These are phyloP conservation scores for Lineus longissimus DNA, from an alignment of 1,140 invertebrate genomes.

Conservation along the genomic window DNA sequence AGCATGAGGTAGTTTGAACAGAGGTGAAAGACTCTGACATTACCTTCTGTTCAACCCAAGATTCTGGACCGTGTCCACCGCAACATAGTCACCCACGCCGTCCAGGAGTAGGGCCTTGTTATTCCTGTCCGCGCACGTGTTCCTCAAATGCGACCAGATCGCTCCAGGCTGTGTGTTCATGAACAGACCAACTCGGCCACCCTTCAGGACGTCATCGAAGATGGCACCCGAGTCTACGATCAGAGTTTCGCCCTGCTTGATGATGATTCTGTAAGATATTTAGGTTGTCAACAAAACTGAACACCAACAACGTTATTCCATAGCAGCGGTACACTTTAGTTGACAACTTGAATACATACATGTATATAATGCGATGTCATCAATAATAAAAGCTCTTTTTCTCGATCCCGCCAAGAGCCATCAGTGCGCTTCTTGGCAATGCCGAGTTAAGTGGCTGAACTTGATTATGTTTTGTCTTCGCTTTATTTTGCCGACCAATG, in stretches of 20 bases:
- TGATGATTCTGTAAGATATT: neutral
- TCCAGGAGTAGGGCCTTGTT: conserved; percentile 29
- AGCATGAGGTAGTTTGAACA: too few species aligned
- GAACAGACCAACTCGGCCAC: conserved; percentile 31
- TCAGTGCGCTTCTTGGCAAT: too few species aligned
- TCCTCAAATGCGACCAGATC: conserved; percentile 26
- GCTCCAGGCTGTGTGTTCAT: conserved; percentile 23
- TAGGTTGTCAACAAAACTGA: neutral
- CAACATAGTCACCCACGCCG: conserved; percentile 26
- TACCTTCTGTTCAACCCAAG: conserved; percentile 14
- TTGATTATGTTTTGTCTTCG: too few species aligned
- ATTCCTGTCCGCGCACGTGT: conserved; percentile 20
- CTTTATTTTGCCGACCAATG: too few species aligned
- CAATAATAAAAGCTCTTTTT: too few species aligned
- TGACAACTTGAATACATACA: neutral
- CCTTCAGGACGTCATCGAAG: conserved; percentile 26
- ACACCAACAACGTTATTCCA: neutral
- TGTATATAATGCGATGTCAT: neutral
- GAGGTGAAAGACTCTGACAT: neutral
- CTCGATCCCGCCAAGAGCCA: too few species aligned
- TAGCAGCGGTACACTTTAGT: neutral
- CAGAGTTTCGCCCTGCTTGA: conserved; percentile 7
- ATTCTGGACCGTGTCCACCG: conserved; percentile 8
- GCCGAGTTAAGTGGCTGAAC: too few species aligned
- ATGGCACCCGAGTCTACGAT: conserved; percentile 27